These are phyloP conservation scores for Aplysia californica DNA, from an alignment of 1,140 invertebrate species.

Conservation along the genomic window DNA sequence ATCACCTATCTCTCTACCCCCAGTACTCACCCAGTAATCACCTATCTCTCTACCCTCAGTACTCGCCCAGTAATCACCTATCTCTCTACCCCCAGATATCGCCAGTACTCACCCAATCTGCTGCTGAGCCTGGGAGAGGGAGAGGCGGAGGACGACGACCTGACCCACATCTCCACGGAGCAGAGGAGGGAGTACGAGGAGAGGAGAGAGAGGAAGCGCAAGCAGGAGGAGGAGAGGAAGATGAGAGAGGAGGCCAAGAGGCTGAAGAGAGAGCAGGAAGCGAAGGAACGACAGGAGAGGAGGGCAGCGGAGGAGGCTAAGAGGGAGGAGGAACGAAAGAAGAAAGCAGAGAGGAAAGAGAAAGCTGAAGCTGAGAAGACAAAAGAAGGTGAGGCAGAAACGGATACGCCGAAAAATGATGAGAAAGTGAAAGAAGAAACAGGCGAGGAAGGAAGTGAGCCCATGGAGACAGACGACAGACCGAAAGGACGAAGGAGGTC, in stretches of 20 bases:
- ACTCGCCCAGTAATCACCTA: neutral
- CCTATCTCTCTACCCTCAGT: neutral
- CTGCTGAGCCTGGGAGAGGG: neutral
- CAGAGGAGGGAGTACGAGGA: slow-evolving; percentile 1
- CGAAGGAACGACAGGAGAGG: neutral
- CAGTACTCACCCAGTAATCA: neutral
- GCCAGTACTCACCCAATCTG: slow-evolving; percentile 13
- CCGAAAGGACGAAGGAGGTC: neutral
- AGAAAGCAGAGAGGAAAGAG: neutral
- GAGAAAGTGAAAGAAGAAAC: neutral
- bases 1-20: neutral
- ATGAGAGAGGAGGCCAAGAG: neutral
- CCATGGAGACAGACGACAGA: neutral
- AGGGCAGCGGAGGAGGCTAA: neutral
- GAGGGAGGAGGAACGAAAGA: neutral
- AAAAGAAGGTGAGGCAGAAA: neutral
- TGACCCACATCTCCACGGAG: neutral
- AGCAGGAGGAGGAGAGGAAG: neutral
- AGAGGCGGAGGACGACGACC: slow-evolving; percentile 21
- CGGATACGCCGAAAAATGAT: neutral
- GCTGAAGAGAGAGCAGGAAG: neutral
- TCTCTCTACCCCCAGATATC: neutral
- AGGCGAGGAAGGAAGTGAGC: neutral
- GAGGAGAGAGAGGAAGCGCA: neutral
- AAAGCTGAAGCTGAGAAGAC: neutral